Evolutionary conservation across 2,113 vertebrate genomes (phyloP).

Genomic region (Chloropsis hardwickii): DNA sequence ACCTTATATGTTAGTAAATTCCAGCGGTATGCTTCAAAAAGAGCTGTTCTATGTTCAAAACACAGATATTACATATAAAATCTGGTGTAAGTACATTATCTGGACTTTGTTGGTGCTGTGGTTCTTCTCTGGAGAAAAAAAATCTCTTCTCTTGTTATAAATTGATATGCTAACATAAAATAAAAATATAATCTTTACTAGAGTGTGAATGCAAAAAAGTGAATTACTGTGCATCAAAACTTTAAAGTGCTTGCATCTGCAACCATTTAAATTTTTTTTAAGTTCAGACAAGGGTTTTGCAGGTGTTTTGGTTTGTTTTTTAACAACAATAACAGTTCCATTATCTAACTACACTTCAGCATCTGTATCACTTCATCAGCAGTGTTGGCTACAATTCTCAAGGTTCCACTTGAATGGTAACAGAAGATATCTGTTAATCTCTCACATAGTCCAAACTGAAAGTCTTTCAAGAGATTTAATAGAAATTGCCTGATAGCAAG

Average conservation of each 20-base stretch:
- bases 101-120: neutral
- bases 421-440: neutral
- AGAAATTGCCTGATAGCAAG: neutral
- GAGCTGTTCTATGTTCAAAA: neutral
- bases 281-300: fast-evolving
- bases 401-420: neutral
- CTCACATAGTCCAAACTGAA: fast-evolving
- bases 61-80: neutral
- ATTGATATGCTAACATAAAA: neutral
- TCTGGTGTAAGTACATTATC: neutral
- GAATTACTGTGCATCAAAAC: neutral
- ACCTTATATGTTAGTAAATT: neutral
- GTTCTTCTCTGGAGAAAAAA: neutral
- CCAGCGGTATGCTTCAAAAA: neutral
- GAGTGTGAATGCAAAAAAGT: neutral
- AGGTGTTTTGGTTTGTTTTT: neutral
- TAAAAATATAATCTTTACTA: neutral
- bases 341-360: neutral
- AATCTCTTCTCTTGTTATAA: neutral
- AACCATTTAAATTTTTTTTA: neutral
- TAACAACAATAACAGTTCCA: neutral
- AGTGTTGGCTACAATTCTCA: neutral
- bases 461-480: neutral
- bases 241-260: neutral
- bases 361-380: neutral